These are phyloP conservation scores for Acrocera orbiculus DNA, from an alignment of 2,888 invertebrate species.

Conservation along the genomic window DNA sequence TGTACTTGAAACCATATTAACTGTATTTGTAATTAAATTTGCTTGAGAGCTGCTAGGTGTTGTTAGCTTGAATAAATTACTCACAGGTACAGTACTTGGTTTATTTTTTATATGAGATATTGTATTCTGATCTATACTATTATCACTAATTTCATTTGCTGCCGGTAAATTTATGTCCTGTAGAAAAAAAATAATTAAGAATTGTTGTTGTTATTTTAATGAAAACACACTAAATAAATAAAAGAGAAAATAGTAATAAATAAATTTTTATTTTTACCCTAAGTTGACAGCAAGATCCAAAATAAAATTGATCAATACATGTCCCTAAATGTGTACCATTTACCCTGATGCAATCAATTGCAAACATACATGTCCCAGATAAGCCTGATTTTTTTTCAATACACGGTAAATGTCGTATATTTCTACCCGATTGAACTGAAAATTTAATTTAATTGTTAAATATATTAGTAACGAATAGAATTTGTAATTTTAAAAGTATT, in stretches of 20 bases:
- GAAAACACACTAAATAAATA: neutral
- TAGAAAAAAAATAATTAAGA: neutral
- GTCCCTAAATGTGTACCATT: conserved; percentile 84
- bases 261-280: conserved; percentile 25
- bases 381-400: conserved; percentile 61
- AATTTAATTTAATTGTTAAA: too few relatives aligned
- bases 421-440: conserved; percentile 62
- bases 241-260: neutral
- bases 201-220: too few relatives aligned
- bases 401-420: conserved; percentile 78
- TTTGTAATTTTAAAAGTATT: too few relatives aligned
- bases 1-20: too few relatives aligned
- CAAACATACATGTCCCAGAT: conserved; percentile 84
- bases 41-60: conserved; percentile 15
- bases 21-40: neutral
- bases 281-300: conserved; percentile 79
- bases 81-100: conserved; percentile 24
- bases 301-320: conserved; percentile 84
- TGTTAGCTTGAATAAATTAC: conserved; percentile 22
- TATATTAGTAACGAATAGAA: too few relatives aligned
- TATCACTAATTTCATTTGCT: conserved; percentile 29
- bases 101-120: conserved; percentile 30
- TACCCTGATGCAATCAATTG: conserved; percentile 76
- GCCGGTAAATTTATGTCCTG: conserved; percentile 20
- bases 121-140: conserved; percentile 32